A percentile compares a stretch with the other conserved stretches of the same genome.
phyloP scores from a whole-genome alignment of 2,888 invertebrate species.

The Caenorhabditis sp. region DNA sequence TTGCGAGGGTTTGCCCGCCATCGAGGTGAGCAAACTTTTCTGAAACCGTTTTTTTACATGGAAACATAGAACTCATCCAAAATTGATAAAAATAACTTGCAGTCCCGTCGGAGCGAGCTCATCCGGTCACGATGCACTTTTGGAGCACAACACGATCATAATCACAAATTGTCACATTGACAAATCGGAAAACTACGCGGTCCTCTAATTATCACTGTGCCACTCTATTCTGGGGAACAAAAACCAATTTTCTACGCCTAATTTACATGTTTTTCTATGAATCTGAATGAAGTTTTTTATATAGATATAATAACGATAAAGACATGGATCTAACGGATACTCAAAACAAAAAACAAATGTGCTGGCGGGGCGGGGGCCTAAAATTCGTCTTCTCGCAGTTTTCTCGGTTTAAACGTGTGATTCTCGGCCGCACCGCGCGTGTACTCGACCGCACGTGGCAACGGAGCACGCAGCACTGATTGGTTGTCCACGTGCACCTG shows the following conservation, averaged over 20 bases:
- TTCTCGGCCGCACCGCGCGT: constrained; percentile 68
- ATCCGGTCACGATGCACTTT: constrained; percentile 47
- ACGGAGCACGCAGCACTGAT: constrained; percentile 70
- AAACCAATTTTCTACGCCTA: constrained; percentile 22
- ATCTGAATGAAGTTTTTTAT: constrained; percentile 10
- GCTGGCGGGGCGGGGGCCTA: constrained; percentile 26
- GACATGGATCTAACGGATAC: background rate
- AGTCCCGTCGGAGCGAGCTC: constrained; percentile 46
- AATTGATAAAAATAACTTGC: no score
- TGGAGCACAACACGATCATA: constrained; percentile 56
- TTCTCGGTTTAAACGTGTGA: constrained; percentile 72
- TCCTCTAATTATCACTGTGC: constrained; percentile 29
- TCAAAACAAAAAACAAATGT: constrained; percentile 12
- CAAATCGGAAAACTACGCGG: constrained; percentile 56
- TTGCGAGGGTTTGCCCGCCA: constrained; percentile 40
- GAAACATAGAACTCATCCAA: background rate
- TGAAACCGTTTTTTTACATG: no score
- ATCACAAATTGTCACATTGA: constrained; percentile 59
- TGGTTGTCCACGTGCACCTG: constrained; percentile 58
- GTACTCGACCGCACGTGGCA: constrained; percentile 65
- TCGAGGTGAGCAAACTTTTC: no score
- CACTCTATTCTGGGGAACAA: no score
- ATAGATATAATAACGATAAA: background rate
- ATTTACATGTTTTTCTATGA: constrained; percentile 22
- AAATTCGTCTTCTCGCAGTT: constrained; percentile 72